These are phyloP conservation scores for Athalia cordata DNA, from an alignment of 2,888 invertebrate genomes.

Conservation along the genomic window DNA sequence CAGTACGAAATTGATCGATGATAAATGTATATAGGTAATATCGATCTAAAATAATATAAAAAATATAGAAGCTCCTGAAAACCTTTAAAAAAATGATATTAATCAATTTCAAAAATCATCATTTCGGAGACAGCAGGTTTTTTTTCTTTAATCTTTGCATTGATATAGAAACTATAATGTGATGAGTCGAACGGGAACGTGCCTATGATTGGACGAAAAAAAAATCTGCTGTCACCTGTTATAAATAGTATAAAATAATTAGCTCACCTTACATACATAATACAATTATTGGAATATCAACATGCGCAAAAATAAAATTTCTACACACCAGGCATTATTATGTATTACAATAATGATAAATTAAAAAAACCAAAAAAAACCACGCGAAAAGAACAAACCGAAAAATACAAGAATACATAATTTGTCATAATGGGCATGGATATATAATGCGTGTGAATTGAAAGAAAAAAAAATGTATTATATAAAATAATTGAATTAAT, in stretches of 20 bases:
- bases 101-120: slow-evolving; percentile 44
- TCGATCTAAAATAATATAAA: too few species aligned
- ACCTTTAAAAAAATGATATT: slow-evolving; percentile 57
- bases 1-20: too few species aligned
- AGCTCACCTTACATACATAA: not conserved
- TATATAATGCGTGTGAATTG: slow-evolving; percentile 14
- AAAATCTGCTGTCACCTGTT: slow-evolving; percentile 22
- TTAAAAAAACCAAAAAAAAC: not conserved
- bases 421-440: slow-evolving; percentile 3
- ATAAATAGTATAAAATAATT: not conserved
- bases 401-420: not conserved
- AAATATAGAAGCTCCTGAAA: slow-evolving; percentile 64
- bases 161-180: too few species aligned
- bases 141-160: not conserved
- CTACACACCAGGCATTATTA: slow-evolving; percentile 25
- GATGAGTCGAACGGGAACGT: not conserved
- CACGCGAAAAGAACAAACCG: slow-evolving; percentile 12
- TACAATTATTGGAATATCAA: slow-evolving; percentile 24
- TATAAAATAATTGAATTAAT: not conserved
- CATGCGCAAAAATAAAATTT: slow-evolving; percentile 39
- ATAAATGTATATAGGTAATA: not conserved
- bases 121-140: not conserved
- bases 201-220: too few species aligned
- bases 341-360: not conserved
- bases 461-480: not conserved